phyloP scores from a whole-genome alignment of 2,888 invertebrate genomes.

The Cataglyphis rosenhaueri region DNA sequence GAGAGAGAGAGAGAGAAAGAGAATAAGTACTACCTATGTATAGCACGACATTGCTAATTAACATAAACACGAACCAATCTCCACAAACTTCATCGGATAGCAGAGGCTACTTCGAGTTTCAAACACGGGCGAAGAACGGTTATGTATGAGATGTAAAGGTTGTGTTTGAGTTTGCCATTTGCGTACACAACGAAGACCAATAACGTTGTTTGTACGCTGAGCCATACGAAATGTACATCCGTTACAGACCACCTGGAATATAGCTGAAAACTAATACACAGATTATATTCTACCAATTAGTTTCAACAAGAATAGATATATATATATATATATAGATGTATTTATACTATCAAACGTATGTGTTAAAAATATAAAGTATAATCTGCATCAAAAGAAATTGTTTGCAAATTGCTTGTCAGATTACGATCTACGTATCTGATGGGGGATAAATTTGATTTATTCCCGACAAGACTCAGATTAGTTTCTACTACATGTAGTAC shows the following conservation, averaged over 20 bases:
- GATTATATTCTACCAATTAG: slow-evolving; percentile 19
- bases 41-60: slow-evolving; percentile 45
- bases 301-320: background rate
- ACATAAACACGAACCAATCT: slow-evolving; percentile 52
- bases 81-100: slow-evolving; percentile 25
- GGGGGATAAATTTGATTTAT: too few species aligned
- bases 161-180: slow-evolving; percentile 58
- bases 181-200: slow-evolving; percentile 44
- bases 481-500: background rate
- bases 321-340: background rate
- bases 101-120: slow-evolving; percentile 51
- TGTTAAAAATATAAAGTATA: background rate
- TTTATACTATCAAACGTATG: background rate
- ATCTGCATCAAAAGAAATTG: background rate
- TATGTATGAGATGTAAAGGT: slow-evolving; percentile 52
- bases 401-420: background rate
- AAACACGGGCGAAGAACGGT: slow-evolving; percentile 50
- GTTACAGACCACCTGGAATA: slow-evolving; percentile 26
- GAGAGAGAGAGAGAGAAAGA: too few species aligned
- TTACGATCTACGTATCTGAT: background rate
- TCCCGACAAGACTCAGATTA: background rate
- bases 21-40: background rate
- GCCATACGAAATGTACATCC: slow-evolving; percentile 40
- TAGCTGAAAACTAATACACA: slow-evolving; percentile 35
- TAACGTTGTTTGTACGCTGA: slow-evolving; percentile 48